Base-by-base conservation (phyloP, 2,113 vertebrate species). In the Poeciliopsis retropinna region DNA sequence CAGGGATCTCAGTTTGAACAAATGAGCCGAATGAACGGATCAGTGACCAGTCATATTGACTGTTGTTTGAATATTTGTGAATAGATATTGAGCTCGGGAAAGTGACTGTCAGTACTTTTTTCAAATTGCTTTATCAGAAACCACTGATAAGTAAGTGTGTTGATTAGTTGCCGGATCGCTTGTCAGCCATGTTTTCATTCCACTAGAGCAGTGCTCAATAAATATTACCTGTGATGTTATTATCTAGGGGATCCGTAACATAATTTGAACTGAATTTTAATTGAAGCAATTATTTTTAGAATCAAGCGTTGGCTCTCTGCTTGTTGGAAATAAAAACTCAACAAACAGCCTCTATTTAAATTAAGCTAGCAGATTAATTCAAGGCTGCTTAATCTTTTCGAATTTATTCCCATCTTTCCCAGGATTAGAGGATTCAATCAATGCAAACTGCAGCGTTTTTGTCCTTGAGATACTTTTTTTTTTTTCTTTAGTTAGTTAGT, bases 1-100 rank as follows among this genome's bases (percentile, higher is more conserved):
- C 76, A 91, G 89, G 64, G 72, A 76, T 13, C 6, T 44, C 44
- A 54, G 31, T 60, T 37, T 0, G 54, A 72, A 78, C 27, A 54
- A 12, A n/a, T 57, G 8, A n/a, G 22, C 51, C 17, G 0, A 73
- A 30, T 34, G 75, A 75, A 72, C 30, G 4, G 19, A 62, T 27
- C 19, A 31, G 30, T 25, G 41, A 2, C 17, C 7, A 62, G 4
- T 19, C 37, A 25, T 9, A 30, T 64, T 72, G 28, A 39, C 73
- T 84, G 73, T 1, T 47, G 44, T 15, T 15, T 17, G 15, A 30
- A 11, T 67, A 17, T 19, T 17, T 47, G 15, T 5, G 44, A 47
- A 47, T 19, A 47, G 4, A 47, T 47, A 15, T 19, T 41, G 4
- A 41, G 14, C 39, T 15, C 39, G 3, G 39, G 39, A 13, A 15